Conservation (phyloP, 2,888 invertebrate genomes). For the Luperina testacea region DNA sequence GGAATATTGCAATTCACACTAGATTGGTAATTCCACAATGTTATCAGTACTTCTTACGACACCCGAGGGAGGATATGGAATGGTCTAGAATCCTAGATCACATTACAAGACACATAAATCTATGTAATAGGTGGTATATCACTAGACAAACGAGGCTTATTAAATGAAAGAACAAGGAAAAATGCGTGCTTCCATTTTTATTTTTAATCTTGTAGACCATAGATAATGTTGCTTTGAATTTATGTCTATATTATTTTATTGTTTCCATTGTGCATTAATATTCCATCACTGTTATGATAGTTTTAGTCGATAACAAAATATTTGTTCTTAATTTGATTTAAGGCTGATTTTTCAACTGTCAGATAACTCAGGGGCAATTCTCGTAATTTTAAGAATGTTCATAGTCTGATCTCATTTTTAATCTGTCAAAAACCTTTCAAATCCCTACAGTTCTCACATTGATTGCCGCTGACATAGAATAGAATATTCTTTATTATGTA, state of each 20-base stretch:
- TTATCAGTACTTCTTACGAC: conserved; percentile 53
- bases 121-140: conserved; percentile 13
- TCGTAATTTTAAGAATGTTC: no score
- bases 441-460: no score
- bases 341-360: background rate
- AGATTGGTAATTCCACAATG: conserved; percentile 34
- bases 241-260: background rate
- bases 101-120: conserved; percentile 32
- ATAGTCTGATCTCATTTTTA: no score
- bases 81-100: conserved; percentile 39
- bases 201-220: no score
- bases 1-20: conserved; percentile 35
- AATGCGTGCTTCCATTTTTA: background rate
- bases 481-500: no score
- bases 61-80: conserved; percentile 39
- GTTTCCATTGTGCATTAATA: background rate
- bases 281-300: background rate
- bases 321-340: background rate
- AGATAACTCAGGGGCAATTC: no score
- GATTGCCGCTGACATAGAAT: no score
- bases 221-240: background rate
- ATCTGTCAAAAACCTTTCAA: no score
- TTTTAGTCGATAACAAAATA: background rate
- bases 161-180: background rate
- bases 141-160: conserved; percentile 4